These are phyloP conservation scores for Andrena cerasifolii DNA, from an alignment of 1,140 invertebrate genomes.

Conservation along the genomic window DNA sequence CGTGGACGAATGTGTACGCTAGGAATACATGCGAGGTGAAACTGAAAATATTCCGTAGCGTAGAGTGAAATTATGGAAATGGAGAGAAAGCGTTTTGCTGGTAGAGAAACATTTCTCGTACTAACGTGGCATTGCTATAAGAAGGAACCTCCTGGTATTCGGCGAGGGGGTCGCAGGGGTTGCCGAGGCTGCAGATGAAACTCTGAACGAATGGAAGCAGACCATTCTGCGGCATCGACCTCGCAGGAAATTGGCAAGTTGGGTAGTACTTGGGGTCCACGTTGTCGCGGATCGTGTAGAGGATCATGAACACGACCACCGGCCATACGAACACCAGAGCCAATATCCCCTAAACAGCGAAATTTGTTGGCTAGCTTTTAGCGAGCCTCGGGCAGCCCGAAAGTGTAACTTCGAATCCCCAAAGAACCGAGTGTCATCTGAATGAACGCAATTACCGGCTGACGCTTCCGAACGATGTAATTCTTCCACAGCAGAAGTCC, in stretches of 20 bases:
- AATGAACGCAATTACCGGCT: conserved; percentile 77
- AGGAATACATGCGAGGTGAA: too few species aligned
- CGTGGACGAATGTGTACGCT: too few species aligned
- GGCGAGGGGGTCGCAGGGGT: conserved; percentile 83
- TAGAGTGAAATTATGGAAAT: too few species aligned
- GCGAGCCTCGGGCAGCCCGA: too few species aligned
- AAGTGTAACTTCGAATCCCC: too few species aligned
- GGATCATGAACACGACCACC: conserved; percentile 79
- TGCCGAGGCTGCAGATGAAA: conserved; percentile 86
- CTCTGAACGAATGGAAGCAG: conserved; percentile 85
- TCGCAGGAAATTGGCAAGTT: conserved; percentile 85
- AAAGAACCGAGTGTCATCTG: neutral
- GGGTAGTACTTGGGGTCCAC: conserved; percentile 82
- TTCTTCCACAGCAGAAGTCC: conserved; percentile 85
- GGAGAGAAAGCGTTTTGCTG: too few species aligned
- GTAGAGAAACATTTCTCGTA: neutral
- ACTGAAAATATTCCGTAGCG: too few species aligned
- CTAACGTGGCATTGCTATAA: conserved; percentile 85
- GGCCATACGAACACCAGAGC: conserved; percentile 83
- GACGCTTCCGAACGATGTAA: conserved; percentile 84
- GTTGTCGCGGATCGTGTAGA: conserved; percentile 83
- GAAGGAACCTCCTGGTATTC: conserved; percentile 85
- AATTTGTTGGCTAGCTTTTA: neutral
- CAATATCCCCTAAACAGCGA: conserved; percentile 81
- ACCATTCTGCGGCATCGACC: conserved; percentile 85